Evolutionary conservation across 2,888 invertebrate species (phyloP).

Genomic region (Anthophora plumipes): DNA sequence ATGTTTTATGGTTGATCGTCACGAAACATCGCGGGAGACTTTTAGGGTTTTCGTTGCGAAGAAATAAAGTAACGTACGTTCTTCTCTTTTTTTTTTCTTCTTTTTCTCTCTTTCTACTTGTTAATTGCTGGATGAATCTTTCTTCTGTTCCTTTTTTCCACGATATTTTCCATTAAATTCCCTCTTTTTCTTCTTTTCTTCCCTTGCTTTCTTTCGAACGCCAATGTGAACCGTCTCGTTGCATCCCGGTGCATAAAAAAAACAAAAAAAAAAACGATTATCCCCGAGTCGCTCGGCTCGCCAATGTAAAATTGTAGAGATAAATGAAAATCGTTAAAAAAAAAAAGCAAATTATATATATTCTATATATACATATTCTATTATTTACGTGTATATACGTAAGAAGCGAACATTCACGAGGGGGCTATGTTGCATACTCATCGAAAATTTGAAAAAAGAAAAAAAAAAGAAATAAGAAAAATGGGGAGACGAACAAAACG

Average conservation of each 20-base stretch:
- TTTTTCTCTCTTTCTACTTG: not conserved
- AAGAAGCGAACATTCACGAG: constrained; percentile 48
- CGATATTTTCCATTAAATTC: not conserved
- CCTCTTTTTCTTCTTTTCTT: not conserved
- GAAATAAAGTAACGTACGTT: not conserved
- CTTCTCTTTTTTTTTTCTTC: not conserved
- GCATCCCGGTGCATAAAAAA: constrained; percentile 15
- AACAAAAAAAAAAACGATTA: too few relatives aligned
- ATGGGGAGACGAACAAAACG: not conserved
- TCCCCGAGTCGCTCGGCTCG: constrained; percentile 35
- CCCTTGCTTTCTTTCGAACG: not conserved
- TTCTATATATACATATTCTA: constrained; percentile 50
- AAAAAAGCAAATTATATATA: constrained; percentile 53
- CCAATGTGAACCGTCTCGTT: constrained; percentile 11
- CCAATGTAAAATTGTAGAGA: constrained; percentile 52
- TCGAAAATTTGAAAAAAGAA: too few relatives aligned
- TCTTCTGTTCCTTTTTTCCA: not conserved
- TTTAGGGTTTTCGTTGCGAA: not conserved
- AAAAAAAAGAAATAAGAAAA: not conserved
- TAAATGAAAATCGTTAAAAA: constrained; percentile 49
- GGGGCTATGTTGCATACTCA: constrained; percentile 35
- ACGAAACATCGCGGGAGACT: constrained; percentile 13
- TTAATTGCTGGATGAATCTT: too few relatives aligned
- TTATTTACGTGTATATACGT: constrained; percentile 46
- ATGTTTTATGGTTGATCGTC: not conserved